Evolutionary conservation across 1,140 invertebrate genomes (phyloP).

Genomic region (Uloborus diversus): DNA sequence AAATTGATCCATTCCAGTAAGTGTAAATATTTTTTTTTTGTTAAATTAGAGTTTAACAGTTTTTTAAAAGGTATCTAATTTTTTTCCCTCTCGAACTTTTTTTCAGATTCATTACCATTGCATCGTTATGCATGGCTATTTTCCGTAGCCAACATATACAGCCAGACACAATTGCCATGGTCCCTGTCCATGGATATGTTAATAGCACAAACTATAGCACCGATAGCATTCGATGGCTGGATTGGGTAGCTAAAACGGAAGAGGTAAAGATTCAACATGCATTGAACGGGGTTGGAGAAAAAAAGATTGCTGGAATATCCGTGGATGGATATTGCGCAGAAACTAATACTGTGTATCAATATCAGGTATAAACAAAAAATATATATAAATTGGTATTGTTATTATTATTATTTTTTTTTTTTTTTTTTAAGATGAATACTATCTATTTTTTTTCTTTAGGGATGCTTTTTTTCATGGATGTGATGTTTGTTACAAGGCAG

Average conservation of each 20-base stretch:
- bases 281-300: conserved; percentile 13
- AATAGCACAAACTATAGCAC: background rate
- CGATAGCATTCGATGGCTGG: conserved; percentile 23
- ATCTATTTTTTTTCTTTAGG: background rate
- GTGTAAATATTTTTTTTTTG: background rate
- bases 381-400: background rate
- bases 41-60: background rate
- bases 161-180: conserved; percentile 38
- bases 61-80: background rate
- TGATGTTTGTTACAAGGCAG: background rate
- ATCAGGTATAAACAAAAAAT: conserved; percentile 20
- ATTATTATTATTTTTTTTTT: background rate
- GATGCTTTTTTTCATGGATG: background rate
- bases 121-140: conserved; percentile 25
- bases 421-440: background rate
- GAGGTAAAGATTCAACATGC: conserved; percentile 28
- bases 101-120: conserved; percentile 23
- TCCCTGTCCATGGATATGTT: conserved; percentile 38
- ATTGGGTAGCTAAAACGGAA: conserved; percentile 9
- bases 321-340: conserved; percentile 23
- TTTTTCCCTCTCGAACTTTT: too few species aligned
- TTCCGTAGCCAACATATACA: conserved; percentile 9
- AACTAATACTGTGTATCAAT: conserved; percentile 15
- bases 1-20: background rate
- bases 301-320: background rate